These are phyloP conservation scores for Belgica antarctica DNA, from an alignment of 2,888 invertebrate genomes.

Conservation along the genomic window DNA sequence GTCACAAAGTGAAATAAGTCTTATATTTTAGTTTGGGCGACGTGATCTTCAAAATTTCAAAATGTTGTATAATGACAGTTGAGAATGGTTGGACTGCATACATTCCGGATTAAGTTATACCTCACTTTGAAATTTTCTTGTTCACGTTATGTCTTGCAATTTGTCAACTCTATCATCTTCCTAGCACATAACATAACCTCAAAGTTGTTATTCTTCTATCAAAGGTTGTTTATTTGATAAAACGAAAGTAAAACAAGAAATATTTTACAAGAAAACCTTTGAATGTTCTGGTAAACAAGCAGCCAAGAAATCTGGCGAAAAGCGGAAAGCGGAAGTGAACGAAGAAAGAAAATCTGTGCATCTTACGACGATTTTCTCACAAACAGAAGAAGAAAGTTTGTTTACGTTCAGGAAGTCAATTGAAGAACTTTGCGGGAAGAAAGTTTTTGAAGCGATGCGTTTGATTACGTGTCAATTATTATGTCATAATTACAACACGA, in stretches of 20 bases:
- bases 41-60: no score
- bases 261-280: conserved; percentile 3
- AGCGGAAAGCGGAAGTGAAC: conserved; percentile 41
- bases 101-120: no score
- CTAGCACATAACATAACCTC: no score
- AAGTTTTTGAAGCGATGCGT: conserved; percentile 23
- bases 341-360: conserved; percentile 28
- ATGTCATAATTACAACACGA: conserved; percentile 40
- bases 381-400: conserved; percentile 3
- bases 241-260: conserved; percentile 13
- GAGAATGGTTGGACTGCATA: no score
- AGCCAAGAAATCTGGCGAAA: conserved; percentile 32
- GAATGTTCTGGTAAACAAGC: not conserved
- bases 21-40: no score
- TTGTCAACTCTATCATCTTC: no score
- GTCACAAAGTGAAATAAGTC: no score
- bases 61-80: no score
- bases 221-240: conserved; percentile 43
- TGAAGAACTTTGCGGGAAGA: conserved; percentile 16
- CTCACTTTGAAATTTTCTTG: no score
- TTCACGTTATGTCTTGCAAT: no score
- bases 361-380: not conserved
- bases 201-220: no score
- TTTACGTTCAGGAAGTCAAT: conserved; percentile 41
- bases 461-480: conserved; percentile 37